These are phyloP conservation scores for Phenganax subtilis DNA, from an alignment of 92 coral and sea anemone species.

Conservation along the genomic window DNA sequence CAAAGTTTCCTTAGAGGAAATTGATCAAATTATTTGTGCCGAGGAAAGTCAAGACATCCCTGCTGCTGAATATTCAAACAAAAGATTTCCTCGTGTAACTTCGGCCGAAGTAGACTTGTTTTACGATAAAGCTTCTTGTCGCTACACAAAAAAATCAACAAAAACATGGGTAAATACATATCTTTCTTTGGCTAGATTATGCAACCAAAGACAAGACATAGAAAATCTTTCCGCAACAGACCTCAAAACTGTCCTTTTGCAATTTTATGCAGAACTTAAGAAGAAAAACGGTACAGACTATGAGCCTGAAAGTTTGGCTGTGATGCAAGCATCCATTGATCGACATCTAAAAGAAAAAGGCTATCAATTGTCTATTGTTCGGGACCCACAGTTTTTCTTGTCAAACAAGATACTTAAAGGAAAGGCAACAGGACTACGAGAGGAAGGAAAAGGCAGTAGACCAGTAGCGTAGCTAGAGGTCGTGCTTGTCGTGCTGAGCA, in stretches of 20 bases:
- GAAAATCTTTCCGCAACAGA: constrained; percentile 29
- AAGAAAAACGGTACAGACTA: constrained; percentile 40
- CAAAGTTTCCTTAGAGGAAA: background rate
- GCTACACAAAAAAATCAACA: constrained; percentile 21
- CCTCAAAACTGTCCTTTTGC: constrained; percentile 24
- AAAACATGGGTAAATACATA: constrained; percentile 26
- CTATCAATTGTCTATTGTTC: constrained; percentile 33
- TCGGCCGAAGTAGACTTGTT: constrained; percentile 4
- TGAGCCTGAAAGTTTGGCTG: constrained; percentile 39
- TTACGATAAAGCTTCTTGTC: constrained; percentile 9
- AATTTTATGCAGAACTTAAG: constrained; percentile 30
- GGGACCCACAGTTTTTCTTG: constrained; percentile 30
- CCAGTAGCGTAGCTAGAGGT: too few species aligned
- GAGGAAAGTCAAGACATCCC: too few species aligned
- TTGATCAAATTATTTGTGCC: background rate
- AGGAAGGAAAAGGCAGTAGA: constrained; percentile 44
- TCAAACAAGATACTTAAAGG: constrained; percentile 37
- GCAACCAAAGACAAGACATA: constrained; percentile 14
- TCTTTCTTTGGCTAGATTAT: constrained; percentile 16
- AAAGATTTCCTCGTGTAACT: background rate
- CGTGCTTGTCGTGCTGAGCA: too few species aligned
- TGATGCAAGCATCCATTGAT: constrained; percentile 40
- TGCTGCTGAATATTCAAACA: background rate
- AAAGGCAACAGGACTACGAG: constrained; percentile 40
- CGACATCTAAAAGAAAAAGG: constrained; percentile 31